Percentiles rank a stretch among this genome's conserved stretches.
phyloP scores from a whole-genome alignment of 2,113 vertebrate species.

The human (Homo sapiens) region GRCh38 chr6:160710501-160711000 shows the following conservation, averaged over 20 bases:
- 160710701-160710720: accelerated
- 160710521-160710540: background rate
- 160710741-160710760: background rate
- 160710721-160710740: background rate
- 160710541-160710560: background rate
- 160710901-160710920: accelerated
- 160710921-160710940: no score
- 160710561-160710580: no score
- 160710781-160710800: background rate
- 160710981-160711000: no score
- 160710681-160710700: background rate
- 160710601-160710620: background rate
- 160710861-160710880: accelerated
- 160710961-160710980: accelerated
- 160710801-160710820: accelerated
- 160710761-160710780: accelerated
- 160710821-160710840: accelerated
- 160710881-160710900: background rate
- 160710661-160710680: background rate
- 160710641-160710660: background rate
- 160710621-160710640: background rate
- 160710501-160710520: background rate
- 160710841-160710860: background rate
- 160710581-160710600: background rate
- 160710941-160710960: accelerated